A percentile compares a stretch with the other conserved stretches of the same genome.
Conservation (phyloP, 2,888 invertebrate genomes). For the Nudaria mundana region DNA sequence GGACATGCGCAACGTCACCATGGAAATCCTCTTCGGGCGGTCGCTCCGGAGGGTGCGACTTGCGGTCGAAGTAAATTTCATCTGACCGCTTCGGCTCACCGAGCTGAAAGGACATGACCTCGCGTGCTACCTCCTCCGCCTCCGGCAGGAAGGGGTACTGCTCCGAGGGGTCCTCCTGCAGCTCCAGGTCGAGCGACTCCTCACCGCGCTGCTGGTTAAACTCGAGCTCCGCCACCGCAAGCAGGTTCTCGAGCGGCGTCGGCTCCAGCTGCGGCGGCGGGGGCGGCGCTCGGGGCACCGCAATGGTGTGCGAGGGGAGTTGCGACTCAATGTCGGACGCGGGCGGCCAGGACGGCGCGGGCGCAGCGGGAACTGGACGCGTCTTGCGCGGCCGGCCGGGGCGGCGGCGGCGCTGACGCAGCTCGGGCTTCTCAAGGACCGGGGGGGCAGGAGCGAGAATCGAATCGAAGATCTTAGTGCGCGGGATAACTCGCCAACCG, state of each 20-base stretch:
- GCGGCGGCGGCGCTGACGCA: conserved; percentile 41
- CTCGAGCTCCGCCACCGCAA: conserved; percentile 84
- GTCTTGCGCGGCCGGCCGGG: conserved; percentile 35
- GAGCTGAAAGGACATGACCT: conserved; percentile 70
- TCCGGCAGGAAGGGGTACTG: conserved; percentile 56
- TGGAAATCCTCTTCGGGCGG: conserved; percentile 52
- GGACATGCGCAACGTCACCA: conserved; percentile 53
- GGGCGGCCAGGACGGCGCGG: conserved; percentile 50
- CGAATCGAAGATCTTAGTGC: conserved; percentile 84
- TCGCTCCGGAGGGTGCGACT: conserved; percentile 46
- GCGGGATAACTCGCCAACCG: conserved; percentile 92
- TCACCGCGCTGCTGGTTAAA: conserved; percentile 81
- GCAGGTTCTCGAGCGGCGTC: conserved; percentile 82
- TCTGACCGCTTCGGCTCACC: conserved; percentile 56
- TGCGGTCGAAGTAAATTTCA: conserved; percentile 62
- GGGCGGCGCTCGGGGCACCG: conserved; percentile 60
- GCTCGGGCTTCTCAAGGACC: conserved; percentile 38
- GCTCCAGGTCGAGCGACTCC: conserved; percentile 52
- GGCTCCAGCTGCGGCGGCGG: conserved; percentile 55
- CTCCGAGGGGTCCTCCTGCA: conserved; percentile 37
- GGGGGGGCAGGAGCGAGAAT: conserved; percentile 56
- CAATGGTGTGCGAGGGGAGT: conserved; percentile 83
- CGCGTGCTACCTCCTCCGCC: conserved; percentile 59
- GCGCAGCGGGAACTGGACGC: conserved; percentile 36
- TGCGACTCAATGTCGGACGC: conserved; percentile 82